A percentile compares a stretch with the other conserved stretches of the same genome.
These are phyloP conservation scores for Eptatretus atami DNA, from an alignment of 2,797 vertebrate genomes.

Conservation along the genomic window DNA sequence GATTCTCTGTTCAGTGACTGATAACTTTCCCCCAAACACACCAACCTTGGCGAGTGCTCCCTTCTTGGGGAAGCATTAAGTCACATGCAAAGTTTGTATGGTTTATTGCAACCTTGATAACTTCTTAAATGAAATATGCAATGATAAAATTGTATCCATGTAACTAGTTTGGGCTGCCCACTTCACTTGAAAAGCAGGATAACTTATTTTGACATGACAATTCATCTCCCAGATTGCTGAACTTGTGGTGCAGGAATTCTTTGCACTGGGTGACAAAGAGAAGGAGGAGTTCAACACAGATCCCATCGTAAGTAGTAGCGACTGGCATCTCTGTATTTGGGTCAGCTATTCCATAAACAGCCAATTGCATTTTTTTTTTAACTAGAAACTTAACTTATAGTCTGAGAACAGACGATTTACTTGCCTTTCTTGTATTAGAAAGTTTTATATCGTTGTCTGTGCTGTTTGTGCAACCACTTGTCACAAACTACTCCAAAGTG, in stretches of 20 bases:
- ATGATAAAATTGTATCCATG: too few relatives aligned
- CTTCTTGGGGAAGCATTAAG: too few relatives aligned
- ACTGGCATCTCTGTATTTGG: neutral
- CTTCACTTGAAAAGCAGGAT: neutral
- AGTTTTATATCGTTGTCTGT: neutral
- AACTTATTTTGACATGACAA: neutral
- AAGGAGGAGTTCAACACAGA: slow-evolving; percentile 65
- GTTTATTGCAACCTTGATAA: too few relatives aligned
- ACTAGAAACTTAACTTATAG: neutral
- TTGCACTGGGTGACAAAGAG: slow-evolving; percentile 87
- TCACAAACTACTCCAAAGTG: too few relatives aligned
- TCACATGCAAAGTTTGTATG: too few relatives aligned
- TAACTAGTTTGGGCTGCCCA: too few relatives aligned
- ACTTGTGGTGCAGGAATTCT: slow-evolving; percentile 79
- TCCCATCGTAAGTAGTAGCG: slow-evolving; percentile 34
- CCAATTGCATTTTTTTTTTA: neutral
- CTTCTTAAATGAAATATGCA: too few relatives aligned
- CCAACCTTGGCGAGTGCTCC: too few relatives aligned
- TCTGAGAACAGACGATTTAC: neutral
- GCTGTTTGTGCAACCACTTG: neutral
- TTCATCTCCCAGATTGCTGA: slow-evolving; percentile 53
- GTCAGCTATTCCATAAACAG: too few relatives aligned
- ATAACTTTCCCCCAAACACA: too few relatives aligned
- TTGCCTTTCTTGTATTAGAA: neutral
- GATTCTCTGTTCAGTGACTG: too few relatives aligned